Evolutionary conservation across 2,113 vertebrate species (phyloP).

Genomic region (Emydura subglobosa): DNA sequence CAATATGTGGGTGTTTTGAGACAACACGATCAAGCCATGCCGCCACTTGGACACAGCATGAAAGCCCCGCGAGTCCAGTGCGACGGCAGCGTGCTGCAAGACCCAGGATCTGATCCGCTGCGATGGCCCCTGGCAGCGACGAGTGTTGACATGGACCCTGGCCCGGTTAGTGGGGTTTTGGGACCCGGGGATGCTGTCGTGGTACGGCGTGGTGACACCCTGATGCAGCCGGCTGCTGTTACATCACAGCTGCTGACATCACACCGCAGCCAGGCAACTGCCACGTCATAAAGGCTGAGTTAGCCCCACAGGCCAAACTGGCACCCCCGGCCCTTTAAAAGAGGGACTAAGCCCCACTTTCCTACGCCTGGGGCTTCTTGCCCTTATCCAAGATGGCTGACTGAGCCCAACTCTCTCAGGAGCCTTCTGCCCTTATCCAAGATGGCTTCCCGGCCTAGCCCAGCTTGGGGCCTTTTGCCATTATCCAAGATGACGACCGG

Average conservation of each 20-base stretch:
- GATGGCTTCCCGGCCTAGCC: neutral
- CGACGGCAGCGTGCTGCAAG: neutral
- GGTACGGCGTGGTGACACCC: neutral
- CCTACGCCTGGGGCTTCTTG: rapidly evolving
- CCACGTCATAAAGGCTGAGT: neutral
- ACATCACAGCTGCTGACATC: neutral
- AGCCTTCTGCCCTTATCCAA: neutral
- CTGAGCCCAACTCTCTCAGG: rapidly evolving
- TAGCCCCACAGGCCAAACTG: neutral
- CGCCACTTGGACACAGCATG: rapidly evolving
- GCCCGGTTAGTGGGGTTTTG: rapidly evolving
- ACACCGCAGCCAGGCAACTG: neutral
- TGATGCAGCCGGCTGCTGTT: neutral
- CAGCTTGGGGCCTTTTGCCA: neutral
- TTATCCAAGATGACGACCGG: constrained; percentile 29
- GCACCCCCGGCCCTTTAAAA: neutral
- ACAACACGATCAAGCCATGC: rapidly evolving
- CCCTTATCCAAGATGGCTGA: constrained; percentile 53
- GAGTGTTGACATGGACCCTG: too few species aligned
- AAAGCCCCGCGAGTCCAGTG: too few species aligned
- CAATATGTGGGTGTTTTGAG: rapidly evolving
- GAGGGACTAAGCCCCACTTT: neutral
- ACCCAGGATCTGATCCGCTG: rapidly evolving
- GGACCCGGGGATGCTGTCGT: neutral
- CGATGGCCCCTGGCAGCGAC: too few species aligned